phyloP scores from a whole-genome alignment of 2,888 invertebrate genomes.

The Aproaerema taeniolella region DNA sequence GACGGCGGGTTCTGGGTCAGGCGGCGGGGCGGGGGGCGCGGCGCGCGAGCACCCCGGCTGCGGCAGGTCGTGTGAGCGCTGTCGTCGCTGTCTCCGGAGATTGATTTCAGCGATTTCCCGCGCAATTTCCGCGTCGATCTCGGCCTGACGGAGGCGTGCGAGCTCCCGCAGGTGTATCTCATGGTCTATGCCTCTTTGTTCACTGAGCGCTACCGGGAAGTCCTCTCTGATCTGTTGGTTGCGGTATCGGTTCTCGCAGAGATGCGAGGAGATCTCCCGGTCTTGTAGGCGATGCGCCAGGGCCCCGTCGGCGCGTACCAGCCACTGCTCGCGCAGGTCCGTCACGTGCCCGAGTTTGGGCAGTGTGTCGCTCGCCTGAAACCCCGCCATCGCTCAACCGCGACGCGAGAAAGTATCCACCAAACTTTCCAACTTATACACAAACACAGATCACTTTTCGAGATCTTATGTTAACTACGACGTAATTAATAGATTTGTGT shows the following conservation, averaged over 20 bases:
- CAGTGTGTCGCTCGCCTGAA: slow-evolving; percentile 64
- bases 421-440: slow-evolving; percentile 24
- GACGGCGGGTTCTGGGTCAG: slow-evolving; percentile 18
- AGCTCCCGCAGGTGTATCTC: slow-evolving; percentile 53
- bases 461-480: no score
- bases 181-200: slow-evolving; percentile 61
- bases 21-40: slow-evolving; percentile 29
- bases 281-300: slow-evolving; percentile 68
- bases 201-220: slow-evolving; percentile 64
- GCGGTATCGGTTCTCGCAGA: slow-evolving; percentile 64
- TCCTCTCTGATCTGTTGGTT: slow-evolving; percentile 72
- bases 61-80: slow-evolving; percentile 38
- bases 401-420: slow-evolving; percentile 30
- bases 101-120: slow-evolving; percentile 69
- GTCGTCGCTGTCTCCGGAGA: slow-evolving; percentile 54
- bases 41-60: slow-evolving; percentile 57
- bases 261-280: slow-evolving; percentile 67
- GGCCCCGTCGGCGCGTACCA: slow-evolving; percentile 66
- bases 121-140: slow-evolving; percentile 68
- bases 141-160: slow-evolving; percentile 58
- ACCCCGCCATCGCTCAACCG: slow-evolving; percentile 52
- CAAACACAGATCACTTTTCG: neutral
- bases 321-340: slow-evolving; percentile 68
- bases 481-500: slow-evolving; percentile 21
- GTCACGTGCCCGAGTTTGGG: slow-evolving; percentile 69